A percentile compares a stretch with the other conserved stretches of the same genome.
These are phyloP conservation scores for Metalampra italica DNA, from an alignment of 2,888 invertebrate genomes.

Conservation along the genomic window DNA sequence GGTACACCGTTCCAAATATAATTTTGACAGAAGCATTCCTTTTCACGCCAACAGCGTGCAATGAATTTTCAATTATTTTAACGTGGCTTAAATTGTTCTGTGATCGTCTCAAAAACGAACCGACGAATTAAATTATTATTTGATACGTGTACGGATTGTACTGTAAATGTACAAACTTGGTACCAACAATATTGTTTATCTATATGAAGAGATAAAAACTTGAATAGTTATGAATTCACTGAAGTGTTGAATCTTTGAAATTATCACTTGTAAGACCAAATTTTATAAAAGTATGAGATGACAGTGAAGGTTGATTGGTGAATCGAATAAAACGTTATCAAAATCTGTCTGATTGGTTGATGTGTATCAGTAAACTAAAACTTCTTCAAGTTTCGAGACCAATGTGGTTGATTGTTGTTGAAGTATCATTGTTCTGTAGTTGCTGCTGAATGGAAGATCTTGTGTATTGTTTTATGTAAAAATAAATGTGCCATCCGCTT, in stretches of 20 bases:
- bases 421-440: constrained; percentile 26
- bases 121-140: constrained; percentile 34
- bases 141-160: constrained; percentile 60
- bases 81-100: constrained; percentile 72
- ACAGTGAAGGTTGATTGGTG: constrained; percentile 23
- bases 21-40: constrained; percentile 33
- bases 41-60: constrained; percentile 18
- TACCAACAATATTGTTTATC: constrained; percentile 38
- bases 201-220: constrained; percentile 24
- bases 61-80: constrained; percentile 20
- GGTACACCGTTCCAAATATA: constrained; percentile 19
- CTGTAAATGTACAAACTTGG: constrained; percentile 54
- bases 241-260: constrained; percentile 31
- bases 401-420: constrained; percentile 38
- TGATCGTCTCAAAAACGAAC: constrained; percentile 34
- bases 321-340: constrained; percentile 12
- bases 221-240: constrained; percentile 6
- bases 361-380: constrained; percentile 6
- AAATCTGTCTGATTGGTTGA: constrained; percentile 9
- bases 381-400: constrained; percentile 36
- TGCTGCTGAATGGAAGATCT: constrained; percentile 42
- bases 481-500: constrained; percentile 72
- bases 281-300: constrained; percentile 39
- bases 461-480: constrained; percentile 50
- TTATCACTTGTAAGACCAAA: constrained; percentile 64